phyloP scores from a whole-genome alignment of 2,113 vertebrate genomes.

The Phrynocephalus versicolor region DNA sequence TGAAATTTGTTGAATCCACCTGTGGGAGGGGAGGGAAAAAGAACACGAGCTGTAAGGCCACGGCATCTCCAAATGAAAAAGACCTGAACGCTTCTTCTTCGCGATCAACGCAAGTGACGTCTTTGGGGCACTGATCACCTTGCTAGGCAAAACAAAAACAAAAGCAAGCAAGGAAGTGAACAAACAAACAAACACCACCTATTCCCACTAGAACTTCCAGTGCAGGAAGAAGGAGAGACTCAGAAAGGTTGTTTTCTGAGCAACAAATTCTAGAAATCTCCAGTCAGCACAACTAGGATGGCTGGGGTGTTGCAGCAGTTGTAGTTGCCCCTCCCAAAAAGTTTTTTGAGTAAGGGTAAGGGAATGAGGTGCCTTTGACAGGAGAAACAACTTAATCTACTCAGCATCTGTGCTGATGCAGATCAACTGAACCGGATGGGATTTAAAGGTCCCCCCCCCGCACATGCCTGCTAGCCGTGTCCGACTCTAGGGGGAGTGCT shows the following conservation, averaged over 20 bases:
- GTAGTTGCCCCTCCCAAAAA: neutral
- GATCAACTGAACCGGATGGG: too few species aligned
- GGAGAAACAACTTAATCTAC: neutral
- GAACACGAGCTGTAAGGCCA: slow-evolving; percentile 26
- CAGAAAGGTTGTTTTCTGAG: neutral
- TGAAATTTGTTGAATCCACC: slow-evolving; percentile 99
- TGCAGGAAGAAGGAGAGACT: neutral
- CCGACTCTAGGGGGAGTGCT: too few species aligned
- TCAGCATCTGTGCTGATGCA: neutral
- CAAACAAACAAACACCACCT: neutral
- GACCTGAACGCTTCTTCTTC: neutral
- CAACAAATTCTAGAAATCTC: neutral
- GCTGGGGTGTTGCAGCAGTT: neutral
- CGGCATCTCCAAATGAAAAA: neutral
- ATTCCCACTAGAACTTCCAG: neutral
- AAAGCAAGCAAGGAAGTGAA: neutral
- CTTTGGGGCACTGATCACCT: neutral
- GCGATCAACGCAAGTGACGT: neutral
- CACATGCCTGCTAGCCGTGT: too few species aligned
- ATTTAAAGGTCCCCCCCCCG: too few species aligned
- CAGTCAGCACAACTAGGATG: neutral
- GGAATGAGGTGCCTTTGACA: neutral
- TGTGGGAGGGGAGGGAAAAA: slow-evolving; percentile 60
- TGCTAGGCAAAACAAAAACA: neutral
- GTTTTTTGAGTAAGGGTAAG: neutral